Conservation (phyloP, 2,888 invertebrate genomes). For the Volucella bombylans region DNA sequence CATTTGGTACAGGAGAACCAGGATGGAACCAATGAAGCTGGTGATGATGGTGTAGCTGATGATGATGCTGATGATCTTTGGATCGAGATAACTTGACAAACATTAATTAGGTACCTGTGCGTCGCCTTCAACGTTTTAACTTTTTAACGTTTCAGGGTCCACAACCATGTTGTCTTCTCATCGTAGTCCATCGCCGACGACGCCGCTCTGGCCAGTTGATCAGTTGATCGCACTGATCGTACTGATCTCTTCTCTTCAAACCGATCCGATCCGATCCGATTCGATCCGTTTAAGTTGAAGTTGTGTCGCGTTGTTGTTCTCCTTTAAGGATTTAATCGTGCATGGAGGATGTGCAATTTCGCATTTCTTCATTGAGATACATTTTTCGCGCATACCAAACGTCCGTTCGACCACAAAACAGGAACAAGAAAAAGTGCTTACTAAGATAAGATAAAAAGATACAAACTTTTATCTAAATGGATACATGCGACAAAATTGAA, state of each 20-base stretch:
- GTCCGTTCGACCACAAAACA: not conserved
- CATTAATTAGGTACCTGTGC: conserved; percentile 74
- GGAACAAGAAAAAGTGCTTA: conserved; percentile 9
- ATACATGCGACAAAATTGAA: conserved; percentile 50
- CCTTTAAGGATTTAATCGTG: conserved; percentile 63
- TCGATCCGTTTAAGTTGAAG: not conserved
- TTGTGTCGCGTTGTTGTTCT: not conserved
- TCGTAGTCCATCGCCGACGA: conserved; percentile 10
- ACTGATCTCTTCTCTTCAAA: conserved; percentile 1
- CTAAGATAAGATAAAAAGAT: conserved; percentile 64
- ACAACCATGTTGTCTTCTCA: conserved; percentile 6
- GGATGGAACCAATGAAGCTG: conserved; percentile 31
- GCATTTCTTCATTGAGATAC: conserved; percentile 63
- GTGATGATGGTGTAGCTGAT: conserved; percentile 43
- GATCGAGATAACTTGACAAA: conserved; percentile 74
- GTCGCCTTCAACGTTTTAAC: conserved; percentile 52
- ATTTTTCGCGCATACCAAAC: conserved; percentile 54
- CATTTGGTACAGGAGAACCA: conserved; percentile 43
- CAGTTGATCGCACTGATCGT: conserved; percentile 34
- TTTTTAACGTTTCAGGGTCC: too few relatives aligned
- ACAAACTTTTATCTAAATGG: conserved; percentile 68
- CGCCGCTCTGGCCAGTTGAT: not conserved
- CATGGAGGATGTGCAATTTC: conserved; percentile 58
- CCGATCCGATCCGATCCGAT: conserved; percentile 32
- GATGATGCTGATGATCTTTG: conserved; percentile 65